Base-by-base conservation (phyloP, 2,113 vertebrate genomes). In the Lepus europaeus region DNA sequence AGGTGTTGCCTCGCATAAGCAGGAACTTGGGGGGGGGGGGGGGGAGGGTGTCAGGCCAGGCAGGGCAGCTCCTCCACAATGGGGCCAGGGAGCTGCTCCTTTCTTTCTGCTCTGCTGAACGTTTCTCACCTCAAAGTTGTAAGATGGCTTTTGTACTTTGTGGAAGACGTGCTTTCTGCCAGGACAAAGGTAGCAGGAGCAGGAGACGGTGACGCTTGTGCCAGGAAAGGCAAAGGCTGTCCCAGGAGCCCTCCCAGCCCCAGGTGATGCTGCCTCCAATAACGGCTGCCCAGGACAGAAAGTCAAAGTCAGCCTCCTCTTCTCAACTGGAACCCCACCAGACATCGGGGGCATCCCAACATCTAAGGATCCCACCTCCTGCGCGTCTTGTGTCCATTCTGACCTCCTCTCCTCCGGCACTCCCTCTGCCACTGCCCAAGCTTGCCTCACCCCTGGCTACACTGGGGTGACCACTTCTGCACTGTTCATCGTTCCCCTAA, bases 211-310 rank as follows among this genome's bases (percentile, higher is more conserved):
- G 56, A 20, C 14, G 22, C 39, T 94, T 39, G 6, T 1, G n/a
- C 45, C 51, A 90, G 79, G 64, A 79, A 93, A 78, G 53, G 31
- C 49, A 84, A 87, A 76, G 31, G 13, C 36, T 66, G 73, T 73
- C 69, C 84, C 64, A 77, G 80, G 73, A 39, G 6, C 12, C 56
- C 10, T 36, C 20, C n/a, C 51, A 23, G 20, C 25, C 45, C 31
- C 49, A 39, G 29, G 0, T 33, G 51, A 90, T 10, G 20, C 1
- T 33, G 36, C 6, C 19, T 87, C 51, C 7, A 45, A 25, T 5
- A 20, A 4, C 22, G 31, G 74, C 5, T 45, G 39, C 63, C 56
- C 49, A 79, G 29, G 61, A 70, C 29, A 17, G 51, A 87, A 23
- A 82, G 64, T 27, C 27, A 70, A 64, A 79, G 16, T 45, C 5